Evolutionary conservation across 2,113 vertebrate species (phyloP), one percentile per base, ranked within the genome.

Genomic region (Sciurus niger): DNA sequence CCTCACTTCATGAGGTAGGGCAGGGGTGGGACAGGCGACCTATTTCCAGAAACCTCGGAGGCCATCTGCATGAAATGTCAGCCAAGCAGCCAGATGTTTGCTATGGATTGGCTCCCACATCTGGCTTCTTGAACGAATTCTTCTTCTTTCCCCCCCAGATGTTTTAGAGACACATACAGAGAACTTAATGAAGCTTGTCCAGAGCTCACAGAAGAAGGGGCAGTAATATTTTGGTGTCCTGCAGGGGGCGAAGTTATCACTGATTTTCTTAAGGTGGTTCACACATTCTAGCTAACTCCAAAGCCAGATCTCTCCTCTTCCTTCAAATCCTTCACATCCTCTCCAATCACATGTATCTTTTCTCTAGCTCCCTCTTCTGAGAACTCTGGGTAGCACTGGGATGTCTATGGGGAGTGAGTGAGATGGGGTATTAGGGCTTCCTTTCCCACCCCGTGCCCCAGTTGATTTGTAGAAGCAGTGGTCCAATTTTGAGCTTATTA

Each of bases 1-100:
- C 72, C 74, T 92, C 58, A 40, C 30, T 93, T 84, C 82, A 18
- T 32, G 90, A 80, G 46, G 58, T 53, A 79, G 84, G 51, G 46
- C 51, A 6, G 53, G 83, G 70, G 30, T 65, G 70, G 88, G 90
- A 90, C 76, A n/a, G 83, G 73, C 80, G 92, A 94, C 90, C 70
- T 85, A 30, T 46, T 95, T 94, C 84, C 94, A 95, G 96, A 97
- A 89, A 82, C 55, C 40, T 40, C 51, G 88, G 55, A n/a, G 68
- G 55, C 97, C 96, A 96, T 95, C 93, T 97, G 97, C 73, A 32
- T 2, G 73, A 92, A 88, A 67, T 55, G 78, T 95, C 85, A 95
- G 94, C 95, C 97, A 94, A 93, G 68, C 85, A 43, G 32, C 93
- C 96, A 97, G 95, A 97, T 96, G 96, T 96, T 91, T 83, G 96